Evolutionary conservation across 2,888 invertebrate species (phyloP), one percentile per base, ranked within the genome.

Genomic region (Ptychoptera albimana): DNA sequence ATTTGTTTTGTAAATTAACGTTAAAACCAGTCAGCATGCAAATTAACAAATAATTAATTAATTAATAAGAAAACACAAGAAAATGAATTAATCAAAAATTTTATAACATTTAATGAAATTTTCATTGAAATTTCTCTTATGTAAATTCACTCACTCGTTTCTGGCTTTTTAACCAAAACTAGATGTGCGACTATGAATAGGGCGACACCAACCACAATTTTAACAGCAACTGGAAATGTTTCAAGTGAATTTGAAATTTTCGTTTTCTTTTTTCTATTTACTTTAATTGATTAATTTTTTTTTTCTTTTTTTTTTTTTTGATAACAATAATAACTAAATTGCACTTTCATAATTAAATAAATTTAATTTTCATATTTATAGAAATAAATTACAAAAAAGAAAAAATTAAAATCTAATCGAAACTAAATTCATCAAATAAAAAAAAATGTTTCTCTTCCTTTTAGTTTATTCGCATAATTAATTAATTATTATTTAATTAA

Each of bases 181-280:
- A 82, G 78, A 71, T 85, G 82, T 59, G 86, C 86, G 64, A 85
- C 84, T 65, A 79, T 74, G 68, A 85, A 76, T 64, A 87, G 75
- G 60, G 84, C 83, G 66, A 82, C 75, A 65, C 87, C 87, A 68
- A 87, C 80, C 67, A 77, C 77, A 71, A 86, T 73, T 74, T 84
- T 87, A 72, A 84, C 78, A 69, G 81, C 79, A 77, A 85, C 86
- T 86, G 82, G 64, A 84, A 83, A 23, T 23, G 23, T 23, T 23
- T 23, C 23, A 23, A 23, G 3, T 23, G 23, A 5, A 23, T 23
- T n/a, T 23, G 23, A 23, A n/a, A n/a, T n/a, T n/a, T 23, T 23
- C 7, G 23, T 23, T 23, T 23, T 23, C 23, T 23, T n/a, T n/a
- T n/a, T n/a, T n/a, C n/a, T n/a, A n/a, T n/a, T n/a, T n/a, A n/a